Evolutionary conservation across 1,140 invertebrate species (phyloP).

Genomic region (Idris sp.): DNA sequence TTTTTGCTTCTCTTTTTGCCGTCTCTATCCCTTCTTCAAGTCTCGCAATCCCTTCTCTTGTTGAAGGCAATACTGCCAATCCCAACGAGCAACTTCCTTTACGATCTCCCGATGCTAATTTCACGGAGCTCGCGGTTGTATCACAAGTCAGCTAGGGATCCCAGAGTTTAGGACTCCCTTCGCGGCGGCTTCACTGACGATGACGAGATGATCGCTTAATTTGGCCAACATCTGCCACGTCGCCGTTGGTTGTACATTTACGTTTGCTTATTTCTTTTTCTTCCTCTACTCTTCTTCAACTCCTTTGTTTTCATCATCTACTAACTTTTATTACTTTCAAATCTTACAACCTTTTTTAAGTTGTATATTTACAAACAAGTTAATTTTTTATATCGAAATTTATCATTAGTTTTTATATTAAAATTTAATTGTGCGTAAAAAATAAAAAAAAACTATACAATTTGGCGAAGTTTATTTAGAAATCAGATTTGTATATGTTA

Average conservation of each 20-base stretch:
- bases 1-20: constrained; percentile 45
- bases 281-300: constrained; percentile 24
- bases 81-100: constrained; percentile 68
- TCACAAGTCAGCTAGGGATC: constrained; percentile 65
- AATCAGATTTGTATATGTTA: too few species aligned
- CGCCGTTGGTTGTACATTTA: constrained; percentile 64
- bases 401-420: too few species aligned
- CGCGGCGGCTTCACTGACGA: constrained; percentile 75
- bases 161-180: constrained; percentile 66
- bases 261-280: constrained; percentile 41
- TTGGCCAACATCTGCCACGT: constrained; percentile 78
- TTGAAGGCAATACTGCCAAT: constrained; percentile 54
- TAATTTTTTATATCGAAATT: too few species aligned
- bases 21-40: constrained; percentile 16
- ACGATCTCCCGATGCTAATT: constrained; percentile 76
- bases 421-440: too few species aligned
- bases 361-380: too few species aligned
- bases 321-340: too few species aligned
- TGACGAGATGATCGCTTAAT: constrained; percentile 79
- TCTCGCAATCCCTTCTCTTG: constrained; percentile 45
- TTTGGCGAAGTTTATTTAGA: too few species aligned
- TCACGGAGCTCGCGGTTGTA: constrained; percentile 72
- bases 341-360: too few species aligned
- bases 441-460: too few species aligned
- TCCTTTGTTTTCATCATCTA: constrained; percentile 38